Percentiles rank a stretch among this genome's conserved stretches.
phyloP scores from a whole-genome alignment of 1,140 invertebrate species.

The Lepidurus packardi region DNA sequence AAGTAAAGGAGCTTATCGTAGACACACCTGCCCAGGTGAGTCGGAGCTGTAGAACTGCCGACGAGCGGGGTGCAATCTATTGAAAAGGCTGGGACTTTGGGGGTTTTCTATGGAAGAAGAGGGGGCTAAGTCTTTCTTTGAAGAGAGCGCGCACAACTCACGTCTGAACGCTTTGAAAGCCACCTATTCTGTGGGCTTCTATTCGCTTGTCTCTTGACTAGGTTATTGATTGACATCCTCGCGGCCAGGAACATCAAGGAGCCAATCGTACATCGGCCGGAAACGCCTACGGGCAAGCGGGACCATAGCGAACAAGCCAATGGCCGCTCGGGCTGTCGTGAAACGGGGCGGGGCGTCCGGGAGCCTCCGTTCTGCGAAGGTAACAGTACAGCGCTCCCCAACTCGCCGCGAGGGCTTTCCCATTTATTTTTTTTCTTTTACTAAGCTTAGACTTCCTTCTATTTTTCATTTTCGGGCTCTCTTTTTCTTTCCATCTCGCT shows the following conservation, averaged over 20 bases:
- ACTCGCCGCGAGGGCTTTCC: not conserved
- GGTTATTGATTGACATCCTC: slow-evolving; percentile 43
- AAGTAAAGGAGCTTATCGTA: slow-evolving; percentile 19
- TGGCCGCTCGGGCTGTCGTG: not conserved
- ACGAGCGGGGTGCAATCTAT: slow-evolving; percentile 38
- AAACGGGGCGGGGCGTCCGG: not conserved
- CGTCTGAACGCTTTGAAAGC: slow-evolving; percentile 42
- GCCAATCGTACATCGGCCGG: slow-evolving; percentile 10
- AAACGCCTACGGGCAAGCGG: not conserved
- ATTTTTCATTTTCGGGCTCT: not conserved
- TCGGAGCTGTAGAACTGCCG: slow-evolving; percentile 38
- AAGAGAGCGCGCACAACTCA: slow-evolving; percentile 42
- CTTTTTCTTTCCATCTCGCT: slow-evolving; percentile 14
- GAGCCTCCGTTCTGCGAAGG: not conserved
- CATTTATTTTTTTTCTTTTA: too few relatives aligned
- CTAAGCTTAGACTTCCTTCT: not conserved
- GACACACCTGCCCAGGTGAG: slow-evolving; percentile 35
- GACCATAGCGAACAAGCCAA: not conserved
- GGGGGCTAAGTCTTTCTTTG: slow-evolving; percentile 38
- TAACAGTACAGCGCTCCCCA: not conserved
- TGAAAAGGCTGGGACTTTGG: slow-evolving; percentile 37
- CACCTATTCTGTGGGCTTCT: slow-evolving; percentile 43
- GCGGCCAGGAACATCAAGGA: slow-evolving; percentile 16
- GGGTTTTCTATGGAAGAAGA: slow-evolving; percentile 11
- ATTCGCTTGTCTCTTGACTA: slow-evolving; percentile 42